phyloP scores from a whole-genome alignment of 2,888 invertebrate genomes.

The Caenorhabditis japonica region DNA sequence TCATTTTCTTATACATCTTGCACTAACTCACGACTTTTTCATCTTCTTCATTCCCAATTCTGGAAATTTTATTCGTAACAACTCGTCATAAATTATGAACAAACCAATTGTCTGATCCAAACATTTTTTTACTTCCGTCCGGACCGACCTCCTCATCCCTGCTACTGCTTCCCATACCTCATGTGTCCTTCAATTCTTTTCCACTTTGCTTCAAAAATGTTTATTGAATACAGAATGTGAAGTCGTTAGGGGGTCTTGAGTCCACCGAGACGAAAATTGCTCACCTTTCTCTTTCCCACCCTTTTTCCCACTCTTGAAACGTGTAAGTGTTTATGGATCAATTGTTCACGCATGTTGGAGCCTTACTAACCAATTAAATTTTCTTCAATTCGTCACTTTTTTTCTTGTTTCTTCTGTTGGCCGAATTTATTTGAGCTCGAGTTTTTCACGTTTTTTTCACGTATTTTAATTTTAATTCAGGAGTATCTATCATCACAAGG shows the following conservation, averaged over 20 bases:
- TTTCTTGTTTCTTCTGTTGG: constrained; percentile 16
- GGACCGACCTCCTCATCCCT: constrained; percentile 3
- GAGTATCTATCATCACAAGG: no score
- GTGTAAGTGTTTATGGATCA: constrained; percentile 29
- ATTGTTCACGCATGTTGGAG: constrained; percentile 36
- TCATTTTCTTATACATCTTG: background rate
- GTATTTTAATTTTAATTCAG: no score
- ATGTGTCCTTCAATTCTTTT: constrained; percentile 19
- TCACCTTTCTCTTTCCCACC: constrained; percentile 1
- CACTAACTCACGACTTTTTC: background rate
- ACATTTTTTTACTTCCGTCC: constrained; percentile 16
- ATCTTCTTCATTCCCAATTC: constrained; percentile 27
- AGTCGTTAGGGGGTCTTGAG: constrained; percentile 36
- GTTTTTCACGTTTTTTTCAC: no score
- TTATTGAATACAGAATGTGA: constrained; percentile 52
- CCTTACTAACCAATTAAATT: constrained; percentile 21
- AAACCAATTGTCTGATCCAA: constrained; percentile 47
- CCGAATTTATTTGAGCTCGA: no score
- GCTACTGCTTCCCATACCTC: constrained; percentile 34
- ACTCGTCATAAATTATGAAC: constrained; percentile 45
- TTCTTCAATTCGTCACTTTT: constrained; percentile 6
- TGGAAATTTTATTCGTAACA: background rate
- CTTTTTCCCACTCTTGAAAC: background rate
- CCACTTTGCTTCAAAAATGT: constrained; percentile 35
- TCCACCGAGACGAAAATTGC: constrained; percentile 25